Base-by-base conservation (phyloP, 2,888 invertebrate genomes). In the Pachydiplax longipennis region DNA sequence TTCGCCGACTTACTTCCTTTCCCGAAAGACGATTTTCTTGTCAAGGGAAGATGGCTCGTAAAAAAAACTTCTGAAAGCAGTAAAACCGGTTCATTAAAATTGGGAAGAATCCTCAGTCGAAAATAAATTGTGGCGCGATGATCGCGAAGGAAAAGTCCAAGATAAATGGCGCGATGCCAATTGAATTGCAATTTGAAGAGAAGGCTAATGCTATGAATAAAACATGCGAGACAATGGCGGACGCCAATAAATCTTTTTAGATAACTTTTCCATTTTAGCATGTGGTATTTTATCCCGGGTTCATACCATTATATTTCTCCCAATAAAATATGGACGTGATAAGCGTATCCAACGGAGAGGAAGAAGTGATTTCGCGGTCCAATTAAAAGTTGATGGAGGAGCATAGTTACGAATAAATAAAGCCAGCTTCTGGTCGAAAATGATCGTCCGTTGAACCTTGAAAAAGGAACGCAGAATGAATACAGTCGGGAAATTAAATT, bases 71-170 rank as follows among this genome's bases (percentile, higher is more conserved):
- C 48, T 40, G 0, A 40, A 65, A 31, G 35, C 22, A 37, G 65
- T 22, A 37, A 61, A 87, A 87, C 87, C 87, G 61, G 87, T 87
- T 35, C 87, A 61, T 58, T 87, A 87, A 87, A 87, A 87, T 87
- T 87, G 61, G 87, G 61, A 87, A 87, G 87, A 87, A 87, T 37
- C 87, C 37, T 65, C 35, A 8, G 37, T 61, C 61, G 15, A 58
- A 35, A 87, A 87, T 87, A 87, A 87, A 87, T 61, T 61, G 87
- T 37, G 37, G 65, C 61, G 37, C 22, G 61, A 58, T 61, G 61
- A 87, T 87, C 83, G 18, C 44, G 83, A 37, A 58, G 25, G 73
- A 31, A 12, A 65, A 35, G 61, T 22, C 87, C 58, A 61, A 87
- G 58, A 18, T 58, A n/a, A n/a, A 87, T 87, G 87, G 73, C 73